Evolutionary conservation across 2,797 vertebrate genomes (phyloP).

Genomic region (Gymnocypris eckloni): DNA sequence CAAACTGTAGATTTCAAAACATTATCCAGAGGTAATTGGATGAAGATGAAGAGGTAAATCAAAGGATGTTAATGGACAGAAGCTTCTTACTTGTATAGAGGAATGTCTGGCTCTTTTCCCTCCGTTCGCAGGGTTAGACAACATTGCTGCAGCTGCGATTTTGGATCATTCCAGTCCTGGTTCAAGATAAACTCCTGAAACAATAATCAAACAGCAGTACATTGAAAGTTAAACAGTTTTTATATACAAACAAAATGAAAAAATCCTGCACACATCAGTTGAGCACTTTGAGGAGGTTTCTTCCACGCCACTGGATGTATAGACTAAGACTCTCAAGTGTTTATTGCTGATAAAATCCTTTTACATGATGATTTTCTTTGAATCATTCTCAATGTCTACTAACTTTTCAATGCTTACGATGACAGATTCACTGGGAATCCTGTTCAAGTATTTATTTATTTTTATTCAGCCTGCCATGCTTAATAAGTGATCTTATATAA

Average conservation of each 20-base stretch:
- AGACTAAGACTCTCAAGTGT: neutral
- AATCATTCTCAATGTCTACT: neutral
- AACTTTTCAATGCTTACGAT: neutral
- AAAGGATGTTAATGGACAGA: neutral
- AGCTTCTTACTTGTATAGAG: slow-evolving; percentile 93
- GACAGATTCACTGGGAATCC: neutral
- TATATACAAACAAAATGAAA: slow-evolving; percentile 7
- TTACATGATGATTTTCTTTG: neutral
- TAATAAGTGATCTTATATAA: neutral
- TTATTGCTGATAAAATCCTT: neutral
- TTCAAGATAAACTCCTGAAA: slow-evolving; percentile 97
- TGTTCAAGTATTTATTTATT: neutral
- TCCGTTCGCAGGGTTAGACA: slow-evolving; percentile 95
- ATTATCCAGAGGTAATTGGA: neutral
- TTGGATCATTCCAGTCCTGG: slow-evolving; percentile 99
- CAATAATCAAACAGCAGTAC: neutral
- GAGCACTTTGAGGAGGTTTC: neutral
- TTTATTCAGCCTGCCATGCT: neutral
- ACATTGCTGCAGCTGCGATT: slow-evolving; percentile 98
- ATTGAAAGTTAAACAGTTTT: neutral
- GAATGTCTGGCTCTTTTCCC: slow-evolving; percentile 98
- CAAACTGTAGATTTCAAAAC: neutral
- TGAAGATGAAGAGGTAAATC: slow-evolving; percentile 7
- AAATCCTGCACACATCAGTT: neutral
- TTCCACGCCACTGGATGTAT: neutral